Evolutionary conservation across 2,888 invertebrate species (phyloP).

Genomic region (Torymus auratus): DNA sequence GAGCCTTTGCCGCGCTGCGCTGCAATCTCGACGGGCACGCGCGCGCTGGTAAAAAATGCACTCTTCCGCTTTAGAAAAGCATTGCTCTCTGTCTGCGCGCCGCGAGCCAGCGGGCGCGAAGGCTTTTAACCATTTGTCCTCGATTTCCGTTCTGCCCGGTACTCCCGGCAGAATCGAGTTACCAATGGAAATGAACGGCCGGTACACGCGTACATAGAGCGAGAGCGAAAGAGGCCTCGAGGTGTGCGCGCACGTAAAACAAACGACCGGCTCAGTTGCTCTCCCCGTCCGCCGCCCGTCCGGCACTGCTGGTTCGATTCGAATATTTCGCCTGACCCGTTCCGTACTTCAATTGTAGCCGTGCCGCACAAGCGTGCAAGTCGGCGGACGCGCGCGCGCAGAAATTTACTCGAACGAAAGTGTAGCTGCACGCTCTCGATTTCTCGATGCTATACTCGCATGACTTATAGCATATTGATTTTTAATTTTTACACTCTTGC

Average conservation of each 20-base stretch:
- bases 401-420: too few relatives aligned
- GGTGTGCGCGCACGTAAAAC: conserved; percentile 12
- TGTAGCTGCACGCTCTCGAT: too few relatives aligned
- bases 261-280: conserved; percentile 20
- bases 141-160: conserved; percentile 49
- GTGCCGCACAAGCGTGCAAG: too few relatives aligned
- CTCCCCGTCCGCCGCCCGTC: too few relatives aligned
- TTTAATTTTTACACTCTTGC: too few relatives aligned
- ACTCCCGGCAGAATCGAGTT: conserved; percentile 63
- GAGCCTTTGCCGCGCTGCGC: too few relatives aligned
- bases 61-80: conserved; percentile 6
- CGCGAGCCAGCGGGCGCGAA: not conserved
- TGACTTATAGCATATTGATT: too few relatives aligned
- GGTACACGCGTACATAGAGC: not conserved
- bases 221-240: not conserved
- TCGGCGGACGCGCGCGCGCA: too few relatives aligned
- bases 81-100: not conserved
- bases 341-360: too few relatives aligned
- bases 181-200: conserved; percentile 45
- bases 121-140: conserved; percentile 63
- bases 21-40: too few relatives aligned
- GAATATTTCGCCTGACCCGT: conserved; percentile 14
- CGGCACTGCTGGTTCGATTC: not conserved
- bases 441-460: too few relatives aligned
- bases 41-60: not conserved